Evolutionary conservation across 2,888 invertebrate species (phyloP), one percentile per base, ranked within the genome.

Genomic region (Teinopalpus imperialis): DNA sequence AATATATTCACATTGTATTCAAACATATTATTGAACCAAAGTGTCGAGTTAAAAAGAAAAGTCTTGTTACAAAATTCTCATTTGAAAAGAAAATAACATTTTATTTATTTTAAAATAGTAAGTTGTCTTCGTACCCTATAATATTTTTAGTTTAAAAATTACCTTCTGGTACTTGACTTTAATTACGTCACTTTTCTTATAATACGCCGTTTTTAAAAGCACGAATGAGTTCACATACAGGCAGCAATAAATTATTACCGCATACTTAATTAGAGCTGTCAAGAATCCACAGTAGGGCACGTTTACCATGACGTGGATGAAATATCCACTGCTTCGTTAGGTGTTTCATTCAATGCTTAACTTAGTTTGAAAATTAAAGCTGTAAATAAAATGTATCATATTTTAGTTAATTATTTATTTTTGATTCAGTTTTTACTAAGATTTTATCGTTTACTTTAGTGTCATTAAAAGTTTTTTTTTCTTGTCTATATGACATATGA

Each of bases 181-280:
- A 37, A 32, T 44, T 44, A 31, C 44, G 31, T 37, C 37, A 37
- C 37, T 44, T 37, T 26, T 26, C 24, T 31, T 44, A 44, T 37
- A 24, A 37, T 43, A 21, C 16, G 29, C 35, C 10, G 30, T 36
- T 43, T 27, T 32, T 26, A 9, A 32, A 44, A 26, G 13, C 23
- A 35, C 37, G 37, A 37, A 37, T 30, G 12, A 18, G 24, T 27
- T 39, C 26, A 26, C 31, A 27, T 39, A 21, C 26, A 29, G 44
- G 9, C 32, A 31, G 44, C 39, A 21, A 45, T 39, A 45, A 39
- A 39, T 45, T 45, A 45, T 27, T 39, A 39, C 21, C 32, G 39
- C 39, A 39, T 44, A 37, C 37, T 44, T 44, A 44, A 44, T 44
- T 44, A 31, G 37, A 37, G 37, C 37, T 32, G 37, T 32, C 44